These are phyloP conservation scores for Cremastinae sp. DNA, from an alignment of 2,888 invertebrate species.

Conservation along the genomic window DNA sequence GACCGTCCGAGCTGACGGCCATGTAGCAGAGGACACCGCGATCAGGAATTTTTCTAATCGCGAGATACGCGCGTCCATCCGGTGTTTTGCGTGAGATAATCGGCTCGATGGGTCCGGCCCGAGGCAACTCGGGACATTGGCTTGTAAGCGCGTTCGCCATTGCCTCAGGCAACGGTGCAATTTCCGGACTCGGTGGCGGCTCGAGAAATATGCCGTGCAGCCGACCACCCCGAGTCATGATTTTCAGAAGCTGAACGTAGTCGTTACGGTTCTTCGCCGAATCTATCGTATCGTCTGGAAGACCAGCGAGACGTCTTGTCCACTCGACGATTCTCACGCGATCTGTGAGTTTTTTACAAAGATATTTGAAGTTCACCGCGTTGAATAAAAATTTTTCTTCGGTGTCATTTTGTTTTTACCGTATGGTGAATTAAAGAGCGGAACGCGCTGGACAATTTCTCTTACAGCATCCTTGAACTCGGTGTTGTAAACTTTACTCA, in stretches of 20 bases:
- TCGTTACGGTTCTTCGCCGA: constrained; percentile 81
- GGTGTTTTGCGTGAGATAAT: constrained; percentile 81
- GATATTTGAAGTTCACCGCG: neutral
- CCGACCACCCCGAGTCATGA: constrained; percentile 80
- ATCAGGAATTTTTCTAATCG: constrained; percentile 81
- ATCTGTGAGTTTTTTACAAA: constrained; percentile 71
- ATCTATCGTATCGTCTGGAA: constrained; percentile 80
- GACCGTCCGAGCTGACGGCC: constrained; percentile 81
- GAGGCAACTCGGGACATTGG: constrained; percentile 79
- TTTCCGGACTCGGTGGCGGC: constrained; percentile 79
- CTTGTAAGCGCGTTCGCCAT: constrained; percentile 77
- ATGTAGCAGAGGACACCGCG: constrained; percentile 82
- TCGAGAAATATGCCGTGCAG: constrained; percentile 81
- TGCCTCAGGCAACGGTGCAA: constrained; percentile 80
- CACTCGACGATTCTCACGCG: constrained; percentile 82
- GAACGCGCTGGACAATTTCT: constrained; percentile 69
- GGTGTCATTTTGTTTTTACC: constrained; percentile 64
- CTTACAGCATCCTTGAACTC: constrained; percentile 71
- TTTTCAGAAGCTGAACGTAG: constrained; percentile 81
- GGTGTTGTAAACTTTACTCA: constrained; percentile 68
- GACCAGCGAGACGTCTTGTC: constrained; percentile 80
- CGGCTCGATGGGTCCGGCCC: constrained; percentile 81
- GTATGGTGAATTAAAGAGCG: constrained; percentile 67
- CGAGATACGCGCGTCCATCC: constrained; percentile 82
- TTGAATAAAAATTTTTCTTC: neutral